Evolutionary conservation across 2,113 vertebrate species (phyloP).

Genomic region (Nicator chloris): DNA sequence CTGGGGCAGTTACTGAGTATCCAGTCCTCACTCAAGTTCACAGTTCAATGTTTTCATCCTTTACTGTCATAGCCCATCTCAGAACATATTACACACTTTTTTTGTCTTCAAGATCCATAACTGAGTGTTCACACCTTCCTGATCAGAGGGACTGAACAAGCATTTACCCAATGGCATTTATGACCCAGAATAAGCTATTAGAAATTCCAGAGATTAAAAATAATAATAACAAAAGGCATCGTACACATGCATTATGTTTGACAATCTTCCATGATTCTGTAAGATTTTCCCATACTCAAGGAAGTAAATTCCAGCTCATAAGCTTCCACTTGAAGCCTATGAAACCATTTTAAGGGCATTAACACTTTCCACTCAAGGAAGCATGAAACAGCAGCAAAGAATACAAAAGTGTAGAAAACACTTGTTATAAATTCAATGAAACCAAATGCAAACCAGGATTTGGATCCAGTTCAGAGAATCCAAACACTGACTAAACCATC

Average conservation of each 20-base stretch:
- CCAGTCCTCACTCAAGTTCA: not conserved
- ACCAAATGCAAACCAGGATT: not conserved
- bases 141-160: not conserved
- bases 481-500: not conserved
- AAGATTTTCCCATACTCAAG: not conserved
- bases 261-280: not conserved
- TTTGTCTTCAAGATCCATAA: not conserved
- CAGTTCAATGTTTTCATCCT: not conserved
- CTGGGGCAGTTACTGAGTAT: not conserved
- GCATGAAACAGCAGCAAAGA: not conserved
- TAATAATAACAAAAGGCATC: not conserved
- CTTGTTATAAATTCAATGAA: not conserved
- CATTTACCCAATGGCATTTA: not conserved
- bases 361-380: not conserved
- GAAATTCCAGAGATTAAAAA: not conserved
- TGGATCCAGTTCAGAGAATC: not conserved
- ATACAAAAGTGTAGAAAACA: not conserved
- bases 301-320: not conserved
- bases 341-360: not conserved
- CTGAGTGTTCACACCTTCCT: not conserved
- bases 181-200: not conserved
- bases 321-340: not conserved
- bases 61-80: not conserved
- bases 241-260: not conserved
- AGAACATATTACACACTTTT: not conserved